Conservation (phyloP, 2,888 invertebrate genomes). For the Tholera decimalis region DNA sequence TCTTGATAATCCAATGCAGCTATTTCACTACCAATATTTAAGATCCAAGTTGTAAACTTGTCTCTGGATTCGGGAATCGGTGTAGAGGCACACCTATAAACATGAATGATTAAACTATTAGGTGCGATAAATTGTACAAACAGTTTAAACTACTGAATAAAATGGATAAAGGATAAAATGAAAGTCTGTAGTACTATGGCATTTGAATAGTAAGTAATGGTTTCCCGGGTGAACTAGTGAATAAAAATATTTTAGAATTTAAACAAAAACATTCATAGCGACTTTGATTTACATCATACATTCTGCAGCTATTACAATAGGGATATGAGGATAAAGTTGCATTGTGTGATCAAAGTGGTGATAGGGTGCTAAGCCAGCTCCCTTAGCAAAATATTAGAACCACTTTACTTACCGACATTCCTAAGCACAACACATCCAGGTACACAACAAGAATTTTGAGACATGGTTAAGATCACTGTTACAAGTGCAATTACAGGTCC, state of each 20-base stretch:
- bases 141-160: not conserved
- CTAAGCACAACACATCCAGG: conserved; percentile 1
- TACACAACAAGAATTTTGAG: conserved; percentile 15
- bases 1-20: not conserved
- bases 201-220: too few relatives aligned
- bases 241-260: not conserved
- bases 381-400: not conserved
- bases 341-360: not conserved
- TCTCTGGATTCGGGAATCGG: conserved; percentile 7
- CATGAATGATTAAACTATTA: not conserved
- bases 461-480: conserved; percentile 14
- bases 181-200: not conserved
- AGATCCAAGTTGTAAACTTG: conserved; percentile 10
- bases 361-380: not conserved
- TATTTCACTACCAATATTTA: conserved; percentile 8
- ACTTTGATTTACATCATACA: not conserved
- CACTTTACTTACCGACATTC: conserved; percentile 1
- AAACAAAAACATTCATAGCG: not conserved
- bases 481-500: conserved; percentile 8
- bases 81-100: conserved; percentile 14
- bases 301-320: conserved; percentile 5
- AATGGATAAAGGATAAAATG: not conserved
- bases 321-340: not conserved
- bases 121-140: not conserved
- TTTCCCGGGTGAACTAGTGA: not conserved